phyloP scores from a whole-genome alignment of 2,113 vertebrate genomes.

The Carassius carassius region DNA sequence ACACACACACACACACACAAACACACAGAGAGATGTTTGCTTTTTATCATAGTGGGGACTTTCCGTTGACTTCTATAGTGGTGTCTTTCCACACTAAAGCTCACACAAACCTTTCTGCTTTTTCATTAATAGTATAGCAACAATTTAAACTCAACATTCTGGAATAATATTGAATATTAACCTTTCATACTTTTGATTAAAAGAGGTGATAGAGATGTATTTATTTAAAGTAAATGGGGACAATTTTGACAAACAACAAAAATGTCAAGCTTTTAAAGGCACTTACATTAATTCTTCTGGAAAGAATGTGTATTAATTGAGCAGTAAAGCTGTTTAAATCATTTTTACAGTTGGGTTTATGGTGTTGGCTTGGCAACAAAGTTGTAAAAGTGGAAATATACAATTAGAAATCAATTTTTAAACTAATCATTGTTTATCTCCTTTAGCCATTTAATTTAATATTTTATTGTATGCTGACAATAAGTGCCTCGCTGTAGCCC shows the following conservation, averaged over 20 bases:
- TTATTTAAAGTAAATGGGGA: neutral
- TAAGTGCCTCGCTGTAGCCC: neutral
- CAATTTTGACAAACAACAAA: neutral
- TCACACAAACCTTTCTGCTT: conserved; percentile 2
- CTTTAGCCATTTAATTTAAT: neutral
- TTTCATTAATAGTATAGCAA: neutral
- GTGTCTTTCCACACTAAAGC: neutral
- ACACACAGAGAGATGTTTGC: neutral
- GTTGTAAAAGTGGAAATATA: neutral
- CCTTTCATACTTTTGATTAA: neutral
- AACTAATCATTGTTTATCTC: neutral
- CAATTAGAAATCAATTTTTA: neutral
- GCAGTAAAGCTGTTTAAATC: neutral
- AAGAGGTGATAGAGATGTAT: neutral
- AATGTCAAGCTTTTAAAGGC: neutral
- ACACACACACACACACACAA: conserved; percentile 29
- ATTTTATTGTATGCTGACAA: neutral
- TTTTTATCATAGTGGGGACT: neutral
- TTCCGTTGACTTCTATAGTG: neutral
- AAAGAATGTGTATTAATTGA: neutral
- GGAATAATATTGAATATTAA: neutral
- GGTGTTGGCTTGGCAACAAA: neutral
- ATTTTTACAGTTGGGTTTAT: neutral
- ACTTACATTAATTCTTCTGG: neutral
- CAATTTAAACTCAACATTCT: neutral